Evolutionary conservation across 2,888 invertebrate genomes (phyloP).

Genomic region (Spodoptera exigua): DNA sequence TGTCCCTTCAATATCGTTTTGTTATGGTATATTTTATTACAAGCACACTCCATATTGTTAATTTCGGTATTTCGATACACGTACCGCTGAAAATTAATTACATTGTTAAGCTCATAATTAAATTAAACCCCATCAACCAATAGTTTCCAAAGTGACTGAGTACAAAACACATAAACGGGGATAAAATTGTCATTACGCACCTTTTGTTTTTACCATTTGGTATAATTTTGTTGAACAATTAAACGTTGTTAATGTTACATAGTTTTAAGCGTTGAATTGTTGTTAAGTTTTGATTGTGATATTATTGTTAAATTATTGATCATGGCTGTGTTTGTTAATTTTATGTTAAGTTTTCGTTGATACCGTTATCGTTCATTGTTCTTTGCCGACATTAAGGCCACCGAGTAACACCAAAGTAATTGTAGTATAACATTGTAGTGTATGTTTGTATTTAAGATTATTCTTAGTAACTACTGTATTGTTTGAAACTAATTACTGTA

Average conservation of each 20-base stretch:
- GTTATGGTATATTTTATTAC: conserved; percentile 30
- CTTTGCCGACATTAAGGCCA: conserved; percentile 85
- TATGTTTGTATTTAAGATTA: conserved; percentile 60
- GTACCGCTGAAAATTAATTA: conserved; percentile 42
- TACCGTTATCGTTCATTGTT: conserved; percentile 78
- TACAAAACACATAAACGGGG: conserved; percentile 60
- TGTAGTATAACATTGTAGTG: conserved; percentile 54
- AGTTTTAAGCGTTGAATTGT: conserved; percentile 85
- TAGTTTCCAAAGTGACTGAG: conserved; percentile 46
- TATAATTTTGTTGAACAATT: conserved; percentile 60
- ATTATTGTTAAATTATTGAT: conserved; percentile 72
- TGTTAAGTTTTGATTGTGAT: conserved; percentile 84
- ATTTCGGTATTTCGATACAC: conserved; percentile 31
- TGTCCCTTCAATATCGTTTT: conserved; percentile 61
- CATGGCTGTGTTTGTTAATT: conserved; percentile 89
- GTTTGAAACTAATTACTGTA: conserved; percentile 83
- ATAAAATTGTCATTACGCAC: conserved; percentile 79
- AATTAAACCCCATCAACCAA: conserved; percentile 51
- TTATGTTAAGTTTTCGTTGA: conserved; percentile 89
- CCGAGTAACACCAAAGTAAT: conserved; percentile 57
- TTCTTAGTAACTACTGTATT: conserved; percentile 56
- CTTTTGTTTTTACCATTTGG: conserved; percentile 63
- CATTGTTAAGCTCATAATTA: conserved; percentile 52
- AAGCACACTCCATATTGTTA: conserved; percentile 33
- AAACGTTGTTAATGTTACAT: conserved; percentile 76